These are phyloP conservation scores for Caligus rogercresseyi DNA, from an alignment of 1,140 invertebrate genomes.

Conservation along the genomic window DNA sequence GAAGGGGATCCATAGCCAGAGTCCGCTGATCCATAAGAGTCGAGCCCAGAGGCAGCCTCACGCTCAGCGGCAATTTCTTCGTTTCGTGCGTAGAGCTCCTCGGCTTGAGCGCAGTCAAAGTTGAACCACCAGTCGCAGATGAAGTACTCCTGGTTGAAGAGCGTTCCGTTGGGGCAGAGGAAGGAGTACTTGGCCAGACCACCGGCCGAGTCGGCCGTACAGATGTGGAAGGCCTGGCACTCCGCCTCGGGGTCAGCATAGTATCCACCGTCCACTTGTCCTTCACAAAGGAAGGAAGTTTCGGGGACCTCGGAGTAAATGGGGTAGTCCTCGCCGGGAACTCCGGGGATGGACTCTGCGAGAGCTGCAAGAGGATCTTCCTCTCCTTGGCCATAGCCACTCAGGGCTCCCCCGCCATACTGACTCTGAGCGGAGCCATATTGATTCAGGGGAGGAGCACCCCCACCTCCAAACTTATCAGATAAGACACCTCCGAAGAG, in stretches of 20 bases:
- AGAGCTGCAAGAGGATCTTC: background rate
- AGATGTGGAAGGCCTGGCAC: constrained; percentile 26
- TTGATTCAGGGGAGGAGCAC: no score
- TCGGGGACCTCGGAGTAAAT: constrained; percentile 27
- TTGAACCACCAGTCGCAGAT: constrained; percentile 22
- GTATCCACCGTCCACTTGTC: constrained; percentile 21
- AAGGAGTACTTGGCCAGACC: constrained; percentile 52
- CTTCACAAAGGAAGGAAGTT: constrained; percentile 29
- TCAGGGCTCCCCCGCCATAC: background rate
- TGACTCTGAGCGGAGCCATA: background rate
- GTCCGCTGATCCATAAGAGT: background rate
- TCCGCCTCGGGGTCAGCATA: constrained; percentile 25
- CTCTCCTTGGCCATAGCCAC: no score
- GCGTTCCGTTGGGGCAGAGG: constrained; percentile 71
- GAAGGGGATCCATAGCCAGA: background rate
- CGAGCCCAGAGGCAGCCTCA: background rate
- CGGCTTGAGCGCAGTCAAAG: constrained; percentile 21
- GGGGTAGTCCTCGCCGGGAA: constrained; percentile 27
- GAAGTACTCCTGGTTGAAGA: constrained; percentile 57
- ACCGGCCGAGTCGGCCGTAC: constrained; percentile 23
- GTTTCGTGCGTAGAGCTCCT: constrained; percentile 7
- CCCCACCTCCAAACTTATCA: no score
- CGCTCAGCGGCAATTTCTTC: constrained; percentile 16
- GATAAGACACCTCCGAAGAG: background rate
- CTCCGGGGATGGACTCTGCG: constrained; percentile 24